Conservation (phyloP, 2,888 invertebrate species). For the Graphium colonna region DNA sequence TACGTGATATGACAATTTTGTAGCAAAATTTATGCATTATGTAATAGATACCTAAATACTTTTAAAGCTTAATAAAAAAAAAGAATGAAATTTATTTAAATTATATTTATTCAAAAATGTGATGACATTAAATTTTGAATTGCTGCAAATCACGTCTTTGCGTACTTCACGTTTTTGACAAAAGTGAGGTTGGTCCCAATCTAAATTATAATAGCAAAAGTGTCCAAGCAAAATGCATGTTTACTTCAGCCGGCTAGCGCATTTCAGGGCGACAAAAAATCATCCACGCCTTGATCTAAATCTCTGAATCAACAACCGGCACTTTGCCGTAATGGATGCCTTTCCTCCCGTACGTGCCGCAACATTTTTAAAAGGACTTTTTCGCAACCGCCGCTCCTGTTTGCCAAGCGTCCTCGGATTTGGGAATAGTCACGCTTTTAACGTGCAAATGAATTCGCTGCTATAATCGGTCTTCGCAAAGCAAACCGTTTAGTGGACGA, state of each 20-base stretch:
- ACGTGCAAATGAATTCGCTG: constrained; percentile 66
- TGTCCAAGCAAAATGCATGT: not conserved
- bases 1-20: too few relatives aligned
- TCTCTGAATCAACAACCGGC: constrained; percentile 75
- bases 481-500: constrained; percentile 60
- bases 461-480: constrained; percentile 62
- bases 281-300: constrained; percentile 60
- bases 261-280: constrained; percentile 27
- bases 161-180: too few relatives aligned
- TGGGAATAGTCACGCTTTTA: constrained; percentile 68
- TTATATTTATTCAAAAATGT: too few relatives aligned
- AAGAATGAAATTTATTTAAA: too few relatives aligned
- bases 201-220: too few relatives aligned
- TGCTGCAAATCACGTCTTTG: too few relatives aligned
- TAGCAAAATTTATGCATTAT: too few relatives aligned
- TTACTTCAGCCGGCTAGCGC: not conserved
- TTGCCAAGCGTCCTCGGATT: constrained; percentile 57
- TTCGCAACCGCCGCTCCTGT: constrained; percentile 69
- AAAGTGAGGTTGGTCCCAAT: too few relatives aligned
- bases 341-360: constrained; percentile 73
- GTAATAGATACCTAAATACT: too few relatives aligned
- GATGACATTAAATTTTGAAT: too few relatives aligned
- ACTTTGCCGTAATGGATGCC: constrained; percentile 77
- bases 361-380: constrained; percentile 80
- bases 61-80: too few relatives aligned